Evolutionary conservation across 2,113 vertebrate genomes (phyloP).

Genomic region (Zosterops borbonicus): DNA sequence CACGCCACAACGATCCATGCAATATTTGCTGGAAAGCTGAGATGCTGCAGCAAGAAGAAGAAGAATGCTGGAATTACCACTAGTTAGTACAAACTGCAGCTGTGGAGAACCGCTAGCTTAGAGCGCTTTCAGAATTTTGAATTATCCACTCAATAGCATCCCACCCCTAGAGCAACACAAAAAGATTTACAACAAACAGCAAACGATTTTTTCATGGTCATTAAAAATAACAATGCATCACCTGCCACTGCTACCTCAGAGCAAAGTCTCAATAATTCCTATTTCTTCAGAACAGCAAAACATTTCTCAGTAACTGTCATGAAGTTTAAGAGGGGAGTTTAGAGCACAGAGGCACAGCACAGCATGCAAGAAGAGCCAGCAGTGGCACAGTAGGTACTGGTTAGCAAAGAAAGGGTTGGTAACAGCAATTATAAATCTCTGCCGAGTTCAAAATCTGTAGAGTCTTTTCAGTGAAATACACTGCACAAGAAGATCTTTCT

Average conservation of each 20-base stretch:
- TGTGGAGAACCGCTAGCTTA: constrained; percentile 81
- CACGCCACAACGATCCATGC: constrained; percentile 36
- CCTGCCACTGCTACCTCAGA: not conserved
- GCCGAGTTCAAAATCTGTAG: not conserved
- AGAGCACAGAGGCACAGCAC: not conserved
- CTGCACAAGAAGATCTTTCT: not conserved
- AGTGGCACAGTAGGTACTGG: not conserved
- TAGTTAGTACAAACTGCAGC: constrained; percentile 74
- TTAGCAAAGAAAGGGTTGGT: not conserved
- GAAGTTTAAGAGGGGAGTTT: not conserved
- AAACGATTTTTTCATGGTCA: not conserved
- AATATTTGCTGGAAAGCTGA: constrained; percentile 37
- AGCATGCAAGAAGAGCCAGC: not conserved
- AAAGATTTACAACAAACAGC: constrained; percentile 60
- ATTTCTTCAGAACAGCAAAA: not conserved
- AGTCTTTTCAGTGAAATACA: not conserved
- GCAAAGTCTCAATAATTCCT: not conserved
- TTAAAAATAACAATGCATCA: not conserved
- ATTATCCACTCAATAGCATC: constrained; percentile 99
- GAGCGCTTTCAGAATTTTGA: constrained; percentile 88
- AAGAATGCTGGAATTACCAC: constrained; percentile 73
- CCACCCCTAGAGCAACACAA: constrained; percentile 90
- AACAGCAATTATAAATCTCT: not conserved
- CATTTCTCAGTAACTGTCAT: not conserved
- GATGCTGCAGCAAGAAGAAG: constrained; percentile 45